Evolutionary conservation across 2,888 invertebrate genomes (phyloP).

Genomic region (Hipparchia sbordonii): DNA sequence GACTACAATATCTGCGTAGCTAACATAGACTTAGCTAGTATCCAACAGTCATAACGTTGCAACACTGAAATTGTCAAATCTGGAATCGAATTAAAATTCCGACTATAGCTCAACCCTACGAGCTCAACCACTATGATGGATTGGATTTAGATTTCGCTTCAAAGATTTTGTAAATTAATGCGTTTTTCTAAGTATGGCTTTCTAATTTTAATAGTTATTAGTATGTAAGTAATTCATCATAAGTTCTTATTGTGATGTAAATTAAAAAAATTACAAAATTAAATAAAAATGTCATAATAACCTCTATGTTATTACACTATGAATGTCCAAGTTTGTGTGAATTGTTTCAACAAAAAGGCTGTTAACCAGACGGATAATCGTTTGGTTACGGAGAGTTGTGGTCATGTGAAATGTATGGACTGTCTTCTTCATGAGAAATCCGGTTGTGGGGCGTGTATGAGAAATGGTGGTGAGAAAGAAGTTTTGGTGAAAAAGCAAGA

Average conservation of each 20-base stretch:
- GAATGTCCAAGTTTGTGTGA: slow-evolving; percentile 81
- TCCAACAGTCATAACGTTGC: too few relatives aligned
- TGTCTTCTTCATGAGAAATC: slow-evolving; percentile 87
- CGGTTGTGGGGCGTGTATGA: slow-evolving; percentile 83
- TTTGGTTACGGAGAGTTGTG: slow-evolving; percentile 88
- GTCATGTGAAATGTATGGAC: slow-evolving; percentile 88
- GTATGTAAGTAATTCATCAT: background rate
- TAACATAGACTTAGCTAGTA: too few relatives aligned
- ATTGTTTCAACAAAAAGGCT: slow-evolving; percentile 81
- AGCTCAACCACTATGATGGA: background rate
- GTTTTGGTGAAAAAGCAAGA: slow-evolving; percentile 33
- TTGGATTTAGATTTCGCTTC: background rate
- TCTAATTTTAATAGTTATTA: slow-evolving; percentile 34
- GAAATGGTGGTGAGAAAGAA: slow-evolving; percentile 44
- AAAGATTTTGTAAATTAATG: slow-evolving; percentile 12
- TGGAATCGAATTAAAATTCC: too few relatives aligned
- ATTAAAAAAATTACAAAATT: background rate
- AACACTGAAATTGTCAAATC: too few relatives aligned
- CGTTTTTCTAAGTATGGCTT: slow-evolving; percentile 12
- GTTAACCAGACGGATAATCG: slow-evolving; percentile 83
- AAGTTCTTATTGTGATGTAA: background rate
- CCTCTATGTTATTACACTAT: slow-evolving; percentile 52
- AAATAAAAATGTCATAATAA: slow-evolving; percentile 8
- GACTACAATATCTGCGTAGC: too few relatives aligned
- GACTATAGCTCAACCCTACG: too few relatives aligned